Percentiles rank a stretch among this genome's conserved stretches.
phyloP scores from a whole-genome alignment of 2,113 vertebrate genomes.

The Nothobranchius kuhntae region DNA sequence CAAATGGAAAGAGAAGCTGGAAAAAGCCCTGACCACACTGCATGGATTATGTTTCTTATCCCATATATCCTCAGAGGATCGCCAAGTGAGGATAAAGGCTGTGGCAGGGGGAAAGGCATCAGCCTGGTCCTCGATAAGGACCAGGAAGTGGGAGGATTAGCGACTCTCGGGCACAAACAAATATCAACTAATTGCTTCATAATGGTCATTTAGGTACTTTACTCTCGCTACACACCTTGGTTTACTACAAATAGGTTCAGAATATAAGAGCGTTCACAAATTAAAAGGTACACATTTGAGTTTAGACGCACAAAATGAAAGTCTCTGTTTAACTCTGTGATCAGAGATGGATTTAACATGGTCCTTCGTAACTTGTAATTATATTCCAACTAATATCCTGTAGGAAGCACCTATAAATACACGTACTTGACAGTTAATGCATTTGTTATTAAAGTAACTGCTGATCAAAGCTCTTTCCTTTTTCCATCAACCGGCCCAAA shows the following conservation, averaged over 20 bases:
- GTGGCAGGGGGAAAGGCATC: slow-evolving; percentile 7
- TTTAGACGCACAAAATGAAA: no score
- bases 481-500: slow-evolving; percentile 34
- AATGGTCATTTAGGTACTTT: background rate
- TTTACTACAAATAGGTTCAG: no score
- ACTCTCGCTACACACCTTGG: background rate
- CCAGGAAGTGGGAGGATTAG: slow-evolving; percentile 27
- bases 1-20: slow-evolving; percentile 18
- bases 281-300: no score
- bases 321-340: no score
- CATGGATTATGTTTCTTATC: slow-evolving; percentile 25
- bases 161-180: slow-evolving; percentile 7
- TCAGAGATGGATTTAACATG: background rate
- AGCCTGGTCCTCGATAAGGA: slow-evolving; percentile 8
- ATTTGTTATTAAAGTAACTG: slow-evolving; percentile 5
- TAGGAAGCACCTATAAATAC: background rate
- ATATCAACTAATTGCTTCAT: background rate
- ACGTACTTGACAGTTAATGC: background rate
- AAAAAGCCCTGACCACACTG: slow-evolving; percentile 13
- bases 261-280: no score
- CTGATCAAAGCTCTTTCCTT: slow-evolving; percentile 1
- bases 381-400: background rate
- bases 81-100: slow-evolving; percentile 4
- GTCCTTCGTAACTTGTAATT: background rate
- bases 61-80: slow-evolving; percentile 2